A percentile compares a stretch with the other conserved stretches of the same genome.
These are phyloP conservation scores for Xiphophorus couchianus DNA, from an alignment of 2,113 vertebrate species.

Conservation along the genomic window DNA sequence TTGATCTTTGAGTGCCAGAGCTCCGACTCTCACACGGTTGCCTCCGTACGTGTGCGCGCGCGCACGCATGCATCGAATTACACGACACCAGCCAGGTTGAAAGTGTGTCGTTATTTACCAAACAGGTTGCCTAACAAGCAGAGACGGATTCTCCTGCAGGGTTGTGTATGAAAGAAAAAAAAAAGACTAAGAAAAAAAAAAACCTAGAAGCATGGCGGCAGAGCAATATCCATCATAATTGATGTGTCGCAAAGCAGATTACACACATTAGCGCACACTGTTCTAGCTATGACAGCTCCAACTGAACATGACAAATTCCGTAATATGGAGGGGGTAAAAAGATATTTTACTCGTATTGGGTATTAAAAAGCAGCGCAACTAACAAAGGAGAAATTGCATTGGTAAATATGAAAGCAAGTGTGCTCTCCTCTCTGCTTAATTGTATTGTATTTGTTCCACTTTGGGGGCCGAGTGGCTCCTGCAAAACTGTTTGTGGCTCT, in stretches of 20 bases:
- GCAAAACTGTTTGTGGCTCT: conserved; percentile 77
- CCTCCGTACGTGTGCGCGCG: conserved; percentile 2
- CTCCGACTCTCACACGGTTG: conserved; percentile 9
- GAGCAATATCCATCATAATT: conserved; percentile 86
- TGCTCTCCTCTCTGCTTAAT: conserved; percentile 59
- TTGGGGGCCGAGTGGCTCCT: conserved; percentile 69
- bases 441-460: conserved; percentile 71
- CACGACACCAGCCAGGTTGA: conserved; percentile 69
- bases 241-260: conserved; percentile 88
- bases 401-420: conserved; percentile 42
- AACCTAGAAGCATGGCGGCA: conserved; percentile 70
- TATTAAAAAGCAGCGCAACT: conserved; percentile 69
- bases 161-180: conserved; percentile 43
- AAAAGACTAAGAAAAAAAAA: conserved; percentile 31
- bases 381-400: conserved; percentile 74
- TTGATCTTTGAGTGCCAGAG: conserved; percentile 60
- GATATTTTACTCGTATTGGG: conserved; percentile 68
- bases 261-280: conserved; percentile 86
- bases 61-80: conserved; percentile 58
- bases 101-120: conserved; percentile 84
- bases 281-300: conserved; percentile 83
- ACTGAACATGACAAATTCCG: conserved; percentile 86
- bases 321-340: conserved; percentile 65
- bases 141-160: conserved; percentile 82
- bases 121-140: conserved; percentile 84